Conservation (phyloP, 2,888 invertebrate genomes). For the Caenorhabditis sp. region DNA sequence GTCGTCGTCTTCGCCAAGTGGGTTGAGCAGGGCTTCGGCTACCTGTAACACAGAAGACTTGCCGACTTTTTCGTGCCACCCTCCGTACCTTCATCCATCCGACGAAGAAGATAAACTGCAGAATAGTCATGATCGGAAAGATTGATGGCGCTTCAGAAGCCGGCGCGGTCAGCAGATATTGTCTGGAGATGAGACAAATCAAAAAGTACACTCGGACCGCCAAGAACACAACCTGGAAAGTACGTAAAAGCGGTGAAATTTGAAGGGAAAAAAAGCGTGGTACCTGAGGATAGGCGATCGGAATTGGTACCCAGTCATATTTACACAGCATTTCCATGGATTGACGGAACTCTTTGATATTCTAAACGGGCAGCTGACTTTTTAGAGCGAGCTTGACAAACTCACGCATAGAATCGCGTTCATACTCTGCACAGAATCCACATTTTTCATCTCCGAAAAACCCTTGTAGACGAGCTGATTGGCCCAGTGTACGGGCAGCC, state of each 20-base stretch:
- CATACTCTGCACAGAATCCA: slow-evolving; percentile 33
- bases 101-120: slow-evolving; percentile 68
- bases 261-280: not conserved
- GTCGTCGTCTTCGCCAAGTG: slow-evolving; percentile 66
- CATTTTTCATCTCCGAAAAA: slow-evolving; percentile 39
- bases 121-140: slow-evolving; percentile 70
- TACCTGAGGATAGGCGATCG: slow-evolving; percentile 66
- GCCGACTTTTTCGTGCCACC: too few relatives aligned
- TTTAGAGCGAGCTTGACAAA: too few relatives aligned
- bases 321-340: slow-evolving; percentile 60
- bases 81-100: slow-evolving; percentile 63
- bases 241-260: too few relatives aligned
- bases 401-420: slow-evolving; percentile 10
- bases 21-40: slow-evolving; percentile 72
- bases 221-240: slow-evolving; percentile 66
- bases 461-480: slow-evolving; percentile 31
- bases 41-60: slow-evolving; percentile 61
- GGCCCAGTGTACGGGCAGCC: slow-evolving; percentile 76
- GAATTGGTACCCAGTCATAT: slow-evolving; percentile 67
- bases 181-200: slow-evolving; percentile 62
- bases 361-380: too few relatives aligned
- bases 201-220: slow-evolving; percentile 66
- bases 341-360: slow-evolving; percentile 56
- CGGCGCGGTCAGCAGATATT: slow-evolving; percentile 29
- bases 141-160: slow-evolving; percentile 29